A percentile compares a stretch with the other conserved stretches of the same genome.
Evolutionary conservation across 2,797 vertebrate genomes (phyloP).

Genomic region (Periophthalmus magnuspinnatus): DNA sequence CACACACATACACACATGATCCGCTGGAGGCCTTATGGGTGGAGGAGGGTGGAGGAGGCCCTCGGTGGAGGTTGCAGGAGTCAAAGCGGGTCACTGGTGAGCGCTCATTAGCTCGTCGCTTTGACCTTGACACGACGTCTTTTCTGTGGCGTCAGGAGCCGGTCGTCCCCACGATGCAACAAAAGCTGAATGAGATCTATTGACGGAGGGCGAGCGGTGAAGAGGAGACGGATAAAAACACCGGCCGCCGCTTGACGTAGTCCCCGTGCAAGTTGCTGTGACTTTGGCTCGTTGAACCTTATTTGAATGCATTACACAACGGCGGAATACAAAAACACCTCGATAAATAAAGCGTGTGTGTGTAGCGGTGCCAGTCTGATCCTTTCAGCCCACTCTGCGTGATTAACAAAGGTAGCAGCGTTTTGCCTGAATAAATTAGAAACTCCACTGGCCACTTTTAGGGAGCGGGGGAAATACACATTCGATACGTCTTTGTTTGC

Average conservation of each 20-base stretch:
- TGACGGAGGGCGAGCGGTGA: constrained; percentile 64
- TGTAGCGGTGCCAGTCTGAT: constrained; percentile 61
- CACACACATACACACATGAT: constrained; percentile 12
- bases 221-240: constrained; percentile 68
- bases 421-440: constrained; percentile 75
- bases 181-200: constrained; percentile 72
- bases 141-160: constrained; percentile 61
- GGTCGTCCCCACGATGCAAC: constrained; percentile 65
- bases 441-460: constrained; percentile 51
- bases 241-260: constrained; percentile 57
- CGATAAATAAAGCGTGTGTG: constrained; percentile 69
- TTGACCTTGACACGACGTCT: constrained; percentile 74
- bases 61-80: constrained; percentile 64
- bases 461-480: constrained; percentile 40
- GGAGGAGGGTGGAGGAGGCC: too few species aligned
- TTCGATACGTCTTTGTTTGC: constrained; percentile 64
- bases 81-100: constrained; percentile 64
- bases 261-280: constrained; percentile 66
- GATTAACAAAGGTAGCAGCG: constrained; percentile 65
- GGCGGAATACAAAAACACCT: constrained; percentile 67
- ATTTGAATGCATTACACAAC: constrained; percentile 75
- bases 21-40: constrained; percentile 58
- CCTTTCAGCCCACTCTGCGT: constrained; percentile 67
- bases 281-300: constrained; percentile 71
- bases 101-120: constrained; percentile 72